Percentiles rank a stretch among this genome's conserved stretches.
Evolutionary conservation across 2,113 vertebrate species (phyloP).

Genomic region (Marmota flaviventris): DNA sequence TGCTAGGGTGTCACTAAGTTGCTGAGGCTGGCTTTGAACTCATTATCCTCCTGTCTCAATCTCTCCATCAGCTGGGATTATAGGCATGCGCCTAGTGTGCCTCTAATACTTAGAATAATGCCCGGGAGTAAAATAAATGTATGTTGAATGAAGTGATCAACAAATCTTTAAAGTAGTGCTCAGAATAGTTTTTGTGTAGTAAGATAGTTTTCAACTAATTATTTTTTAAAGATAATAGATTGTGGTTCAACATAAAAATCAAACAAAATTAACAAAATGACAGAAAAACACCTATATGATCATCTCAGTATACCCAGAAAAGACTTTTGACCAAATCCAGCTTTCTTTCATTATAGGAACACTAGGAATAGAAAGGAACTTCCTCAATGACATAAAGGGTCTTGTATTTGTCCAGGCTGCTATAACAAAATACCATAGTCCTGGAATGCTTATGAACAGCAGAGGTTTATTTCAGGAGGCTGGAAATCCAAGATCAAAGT

Average conservation of each 20-base stretch:
- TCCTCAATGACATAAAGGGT: not conserved
- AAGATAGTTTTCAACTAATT: conserved; percentile 38
- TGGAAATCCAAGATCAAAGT: not conserved
- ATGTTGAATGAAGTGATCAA: conserved; percentile 17
- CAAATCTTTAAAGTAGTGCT: not conserved
- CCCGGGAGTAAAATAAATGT: not conserved
- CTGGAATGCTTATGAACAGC: not conserved
- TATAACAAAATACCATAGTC: not conserved
- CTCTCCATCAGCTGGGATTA: too few relatives aligned
- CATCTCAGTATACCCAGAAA: not conserved
- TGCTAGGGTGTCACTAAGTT: too few relatives aligned
- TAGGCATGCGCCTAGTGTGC: too few relatives aligned
- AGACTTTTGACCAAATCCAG: not conserved
- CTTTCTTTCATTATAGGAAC: not conserved
- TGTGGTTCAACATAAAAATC: conserved; percentile 29
- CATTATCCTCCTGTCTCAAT: too few relatives aligned
- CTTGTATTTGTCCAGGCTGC: not conserved
- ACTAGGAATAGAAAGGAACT: not conserved
- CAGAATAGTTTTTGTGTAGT: conserved; percentile 8
- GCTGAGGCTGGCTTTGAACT: too few relatives aligned
- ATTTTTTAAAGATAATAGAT: conserved; percentile 6
- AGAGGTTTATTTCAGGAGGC: not conserved
- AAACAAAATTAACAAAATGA: not conserved
- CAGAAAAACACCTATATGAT: not conserved
- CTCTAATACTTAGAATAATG: not conserved